phyloP scores from a whole-genome alignment of 2,888 invertebrate genomes.

The Galerucella pusilla region DNA sequence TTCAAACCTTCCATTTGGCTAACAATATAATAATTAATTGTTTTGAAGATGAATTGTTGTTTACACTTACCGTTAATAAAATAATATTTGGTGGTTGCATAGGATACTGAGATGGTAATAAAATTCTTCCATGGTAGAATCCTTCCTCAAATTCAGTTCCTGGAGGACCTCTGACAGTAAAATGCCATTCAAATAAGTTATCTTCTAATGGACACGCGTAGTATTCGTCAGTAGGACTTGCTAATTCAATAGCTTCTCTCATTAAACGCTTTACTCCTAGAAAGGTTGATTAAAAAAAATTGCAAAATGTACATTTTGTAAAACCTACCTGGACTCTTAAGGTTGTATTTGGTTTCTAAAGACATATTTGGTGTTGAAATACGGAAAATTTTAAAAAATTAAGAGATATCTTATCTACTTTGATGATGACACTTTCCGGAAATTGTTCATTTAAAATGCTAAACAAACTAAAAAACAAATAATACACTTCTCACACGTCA shows the following conservation, averaged over 20 bases:
- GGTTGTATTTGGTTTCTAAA: constrained; percentile 70
- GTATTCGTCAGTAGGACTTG: constrained; percentile 89
- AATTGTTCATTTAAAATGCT: constrained; percentile 36
- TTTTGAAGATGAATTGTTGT: not conserved
- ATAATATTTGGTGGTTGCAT: constrained; percentile 98
- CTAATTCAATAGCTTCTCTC: constrained; percentile 89
- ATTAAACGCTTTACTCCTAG: constrained; percentile 92
- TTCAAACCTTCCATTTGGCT: constrained; percentile 96
- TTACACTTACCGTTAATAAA: constrained; percentile 78
- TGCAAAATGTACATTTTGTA: not conserved
- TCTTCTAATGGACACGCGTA: constrained; percentile 91
- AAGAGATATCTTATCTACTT: constrained; percentile 20
- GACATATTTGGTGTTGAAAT: constrained; percentile 59
- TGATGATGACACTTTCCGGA: constrained; percentile 40
- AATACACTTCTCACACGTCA: constrained; percentile 35
- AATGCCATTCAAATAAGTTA: constrained; percentile 98
- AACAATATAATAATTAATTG: constrained; percentile 6
- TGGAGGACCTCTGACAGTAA: constrained; percentile 90
- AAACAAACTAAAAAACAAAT: constrained; percentile 45
- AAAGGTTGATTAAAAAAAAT: no score
- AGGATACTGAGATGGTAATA: constrained; percentile 93
- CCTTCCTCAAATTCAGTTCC: constrained; percentile 92
- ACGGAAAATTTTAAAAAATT: constrained; percentile 12
- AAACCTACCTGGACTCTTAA: constrained; percentile 70
- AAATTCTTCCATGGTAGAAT: constrained; percentile 91